Conservation (phyloP, 2,888 invertebrate species). For the Stramonita haemastoma region DNA sequence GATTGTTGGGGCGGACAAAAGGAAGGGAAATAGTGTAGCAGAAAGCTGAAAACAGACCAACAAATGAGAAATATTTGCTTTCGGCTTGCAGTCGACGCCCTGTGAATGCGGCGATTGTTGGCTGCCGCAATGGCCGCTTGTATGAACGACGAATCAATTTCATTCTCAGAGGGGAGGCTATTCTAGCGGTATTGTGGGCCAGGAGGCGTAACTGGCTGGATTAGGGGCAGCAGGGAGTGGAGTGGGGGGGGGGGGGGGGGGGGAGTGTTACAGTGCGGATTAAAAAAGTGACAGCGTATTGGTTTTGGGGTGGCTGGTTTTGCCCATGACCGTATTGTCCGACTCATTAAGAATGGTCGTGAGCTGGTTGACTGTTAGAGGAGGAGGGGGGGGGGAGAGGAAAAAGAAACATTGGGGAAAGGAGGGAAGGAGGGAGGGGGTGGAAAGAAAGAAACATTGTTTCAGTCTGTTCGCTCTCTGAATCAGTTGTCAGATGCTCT, state of each 20-base stretch:
- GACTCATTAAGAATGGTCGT: background rate
- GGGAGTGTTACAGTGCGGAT: slow-evolving; percentile 11
- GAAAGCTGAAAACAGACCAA: slow-evolving; percentile 29
- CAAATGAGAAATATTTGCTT: slow-evolving; percentile 46
- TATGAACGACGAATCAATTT: slow-evolving; percentile 44
- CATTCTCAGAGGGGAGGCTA: slow-evolving; percentile 40
- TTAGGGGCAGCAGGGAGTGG: background rate
- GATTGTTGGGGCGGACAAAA: slow-evolving; percentile 19
- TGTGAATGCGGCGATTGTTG: slow-evolving; percentile 34
- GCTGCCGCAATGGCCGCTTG: background rate
- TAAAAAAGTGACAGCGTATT: slow-evolving; percentile 29
- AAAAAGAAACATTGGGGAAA: background rate
- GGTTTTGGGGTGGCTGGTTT: slow-evolving; percentile 18
- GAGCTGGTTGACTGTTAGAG: background rate
- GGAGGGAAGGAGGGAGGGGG: background rate
- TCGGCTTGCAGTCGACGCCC: background rate
- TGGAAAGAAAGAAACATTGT: background rate
- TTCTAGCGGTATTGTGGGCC: slow-evolving; percentile 17
- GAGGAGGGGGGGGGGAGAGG: background rate
- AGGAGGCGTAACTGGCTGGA: slow-evolving; percentile 29
- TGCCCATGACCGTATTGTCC: background rate
- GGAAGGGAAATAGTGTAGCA: slow-evolving; percentile 14
- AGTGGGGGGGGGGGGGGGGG: background rate
- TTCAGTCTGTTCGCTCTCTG: background rate
- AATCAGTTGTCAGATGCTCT: background rate